phyloP scores from a whole-genome alignment of 2,797 vertebrate species.

The Atherinosoma microstoma region DNA sequence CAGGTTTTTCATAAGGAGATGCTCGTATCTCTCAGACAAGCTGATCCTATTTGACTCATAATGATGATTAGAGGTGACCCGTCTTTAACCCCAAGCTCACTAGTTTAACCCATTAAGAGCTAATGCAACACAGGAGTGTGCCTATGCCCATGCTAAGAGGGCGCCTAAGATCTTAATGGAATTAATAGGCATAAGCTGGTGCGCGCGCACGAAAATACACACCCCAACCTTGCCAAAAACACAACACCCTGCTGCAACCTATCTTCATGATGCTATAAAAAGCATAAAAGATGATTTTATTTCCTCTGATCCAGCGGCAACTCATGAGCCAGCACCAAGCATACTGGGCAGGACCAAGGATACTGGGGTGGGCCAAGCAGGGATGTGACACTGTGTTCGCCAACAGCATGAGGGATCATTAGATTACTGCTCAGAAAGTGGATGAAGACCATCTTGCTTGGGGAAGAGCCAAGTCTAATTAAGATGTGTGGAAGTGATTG shows the following conservation, averaged over 20 bases:
- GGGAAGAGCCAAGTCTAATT: conserved; percentile 71
- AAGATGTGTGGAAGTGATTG: conserved; percentile 73
- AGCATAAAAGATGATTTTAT: conserved; percentile 31
- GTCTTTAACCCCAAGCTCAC: conserved; percentile 51
- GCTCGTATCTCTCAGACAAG: conserved; percentile 59
- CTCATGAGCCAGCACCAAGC: not conserved
- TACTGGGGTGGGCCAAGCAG: not conserved
- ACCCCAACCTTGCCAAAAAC: not conserved
- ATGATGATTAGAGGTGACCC: conserved; percentile 70
- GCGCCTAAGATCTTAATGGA: conserved; percentile 11
- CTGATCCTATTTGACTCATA: conserved; percentile 74
- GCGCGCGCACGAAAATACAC: conserved; percentile 8
- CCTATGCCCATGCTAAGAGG: conserved; percentile 11
- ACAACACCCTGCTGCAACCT: conserved; percentile 18
- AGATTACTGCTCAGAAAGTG: conserved; percentile 63
- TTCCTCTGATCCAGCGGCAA: conserved; percentile 5
- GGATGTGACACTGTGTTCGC: conserved; percentile 11
- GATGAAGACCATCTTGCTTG: conserved; percentile 50
- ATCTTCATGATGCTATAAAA: conserved; percentile 40
- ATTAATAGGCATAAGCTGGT: conserved; percentile 39
- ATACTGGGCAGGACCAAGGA: not conserved
- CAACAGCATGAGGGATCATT: conserved; percentile 53
- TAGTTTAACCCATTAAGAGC: conserved; percentile 38
- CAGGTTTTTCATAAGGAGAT: conserved; percentile 54
- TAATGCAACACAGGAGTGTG: conserved; percentile 16